These are phyloP conservation scores for Limenitis camilla DNA, from an alignment of 2,888 invertebrate genomes.

Conservation along the genomic window DNA sequence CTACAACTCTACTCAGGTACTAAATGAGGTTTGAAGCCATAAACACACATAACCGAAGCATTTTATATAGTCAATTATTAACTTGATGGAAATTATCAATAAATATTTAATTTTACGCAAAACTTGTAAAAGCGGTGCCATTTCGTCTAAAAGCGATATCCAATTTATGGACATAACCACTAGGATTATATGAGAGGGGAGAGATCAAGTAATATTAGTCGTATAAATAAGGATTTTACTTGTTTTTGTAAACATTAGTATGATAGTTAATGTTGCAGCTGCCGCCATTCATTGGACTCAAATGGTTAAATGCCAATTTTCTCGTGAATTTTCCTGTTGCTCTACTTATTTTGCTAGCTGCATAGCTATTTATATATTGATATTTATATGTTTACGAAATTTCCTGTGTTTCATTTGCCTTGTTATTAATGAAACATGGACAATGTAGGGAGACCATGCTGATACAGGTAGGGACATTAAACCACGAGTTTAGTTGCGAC, in stretches of 20 bases:
- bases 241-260: conserved; percentile 37
- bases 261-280: conserved; percentile 25
- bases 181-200: conserved; percentile 9
- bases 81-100: conserved; percentile 20
- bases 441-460: too few species aligned
- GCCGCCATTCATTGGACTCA: conserved; percentile 5
- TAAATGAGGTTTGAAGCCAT: too few species aligned
- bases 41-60: too few species aligned
- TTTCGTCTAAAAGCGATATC: conserved; percentile 25
- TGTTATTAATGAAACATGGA: too few species aligned
- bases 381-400: too few species aligned
- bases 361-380: neutral
- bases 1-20: too few species aligned
- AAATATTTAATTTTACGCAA: conserved; percentile 11
- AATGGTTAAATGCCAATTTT: neutral
- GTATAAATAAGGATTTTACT: conserved; percentile 17
- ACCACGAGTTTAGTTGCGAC: too few species aligned
- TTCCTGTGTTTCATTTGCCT: too few species aligned
- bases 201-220: conserved; percentile 16
- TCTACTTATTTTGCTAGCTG: neutral
- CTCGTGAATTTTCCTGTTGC: conserved; percentile 5
- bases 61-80: conserved; percentile 2
- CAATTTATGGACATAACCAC: conserved; percentile 11
- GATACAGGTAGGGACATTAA: too few species aligned
- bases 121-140: conserved; percentile 22